A percentile compares a stretch with the other conserved stretches of the same genome.
Evolutionary conservation across 2,113 vertebrate genomes (phyloP).

Genomic region (Channa argus): DNA sequence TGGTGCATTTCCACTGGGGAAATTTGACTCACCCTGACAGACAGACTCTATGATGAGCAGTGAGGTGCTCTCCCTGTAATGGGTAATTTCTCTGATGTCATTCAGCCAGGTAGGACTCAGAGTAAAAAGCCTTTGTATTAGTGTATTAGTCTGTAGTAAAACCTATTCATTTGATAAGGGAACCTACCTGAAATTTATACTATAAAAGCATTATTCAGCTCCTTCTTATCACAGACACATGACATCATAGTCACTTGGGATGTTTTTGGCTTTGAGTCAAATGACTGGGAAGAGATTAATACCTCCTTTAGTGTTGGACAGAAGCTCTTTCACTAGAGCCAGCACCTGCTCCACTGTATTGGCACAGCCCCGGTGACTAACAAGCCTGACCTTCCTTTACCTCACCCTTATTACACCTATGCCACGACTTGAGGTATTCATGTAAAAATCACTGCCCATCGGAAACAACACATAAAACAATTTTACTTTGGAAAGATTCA

Average conservation of each 20-base stretch:
- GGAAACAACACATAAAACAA: not conserved
- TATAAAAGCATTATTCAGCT: constrained; percentile 24
- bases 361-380: constrained; percentile 61
- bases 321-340: constrained; percentile 28
- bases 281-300: constrained; percentile 61
- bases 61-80: not conserved
- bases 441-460: not conserved
- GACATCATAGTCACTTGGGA: constrained; percentile 65
- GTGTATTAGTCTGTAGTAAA: not conserved
- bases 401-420: constrained; percentile 43
- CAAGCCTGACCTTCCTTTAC: constrained; percentile 57
- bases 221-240: constrained; percentile 51
- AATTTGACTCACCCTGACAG: not conserved
- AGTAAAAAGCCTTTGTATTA: not conserved
- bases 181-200: not conserved
- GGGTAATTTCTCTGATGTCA: constrained; percentile 30
- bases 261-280: constrained; percentile 54
- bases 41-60: not conserved
- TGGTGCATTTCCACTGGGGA: not conserved
- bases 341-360: constrained; percentile 52
- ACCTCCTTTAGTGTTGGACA: constrained; percentile 37
- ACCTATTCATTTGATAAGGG: no score
- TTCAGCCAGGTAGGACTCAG: not conserved
- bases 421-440: constrained; percentile 13
- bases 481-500: no score